These are phyloP conservation scores for Alces alces DNA, from an alignment of 2,113 vertebrate species.

Conservation along the genomic window DNA sequence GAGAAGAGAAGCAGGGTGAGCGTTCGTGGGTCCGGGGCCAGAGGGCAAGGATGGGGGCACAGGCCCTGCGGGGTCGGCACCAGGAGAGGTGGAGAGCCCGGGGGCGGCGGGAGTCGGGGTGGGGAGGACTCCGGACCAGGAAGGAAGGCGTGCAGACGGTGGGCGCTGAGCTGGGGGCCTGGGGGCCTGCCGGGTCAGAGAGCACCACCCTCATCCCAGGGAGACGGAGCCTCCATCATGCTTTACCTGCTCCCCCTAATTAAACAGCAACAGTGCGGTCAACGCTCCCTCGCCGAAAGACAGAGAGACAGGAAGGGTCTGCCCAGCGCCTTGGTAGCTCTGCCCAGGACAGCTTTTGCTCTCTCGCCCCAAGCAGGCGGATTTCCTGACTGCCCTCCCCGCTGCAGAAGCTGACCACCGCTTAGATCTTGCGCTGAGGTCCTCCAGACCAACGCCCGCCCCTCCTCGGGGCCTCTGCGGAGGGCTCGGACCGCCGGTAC, in stretches of 20 bases:
- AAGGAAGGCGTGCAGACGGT: too few relatives aligned
- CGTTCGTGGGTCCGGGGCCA: fast-evolving
- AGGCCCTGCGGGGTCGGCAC: neutral
- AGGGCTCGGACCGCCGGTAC: neutral
- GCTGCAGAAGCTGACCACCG: neutral
- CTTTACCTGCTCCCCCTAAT: neutral
- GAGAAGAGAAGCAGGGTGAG: fast-evolving
- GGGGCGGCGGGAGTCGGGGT: fast-evolving
- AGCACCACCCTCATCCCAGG: fast-evolving
- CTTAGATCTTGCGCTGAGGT: neutral
- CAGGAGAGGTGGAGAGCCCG: fast-evolving
- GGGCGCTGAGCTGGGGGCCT: too few relatives aligned
- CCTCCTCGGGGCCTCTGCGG: neutral
- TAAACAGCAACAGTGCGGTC: neutral
- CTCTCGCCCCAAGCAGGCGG: too few relatives aligned
- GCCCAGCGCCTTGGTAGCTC: fast-evolving
- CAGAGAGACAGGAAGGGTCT: neutral
- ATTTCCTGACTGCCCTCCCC: neutral
- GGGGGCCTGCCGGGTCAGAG: fast-evolving
- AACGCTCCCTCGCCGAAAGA: fast-evolving
- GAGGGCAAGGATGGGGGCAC: fast-evolving
- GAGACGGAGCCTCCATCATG: neutral
- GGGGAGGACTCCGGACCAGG: neutral
- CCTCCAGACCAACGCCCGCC: fast-evolving
- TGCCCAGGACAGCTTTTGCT: fast-evolving